Evolutionary conservation across 2,888 invertebrate genomes (phyloP).

Genomic region (Megamerina dolium): DNA sequence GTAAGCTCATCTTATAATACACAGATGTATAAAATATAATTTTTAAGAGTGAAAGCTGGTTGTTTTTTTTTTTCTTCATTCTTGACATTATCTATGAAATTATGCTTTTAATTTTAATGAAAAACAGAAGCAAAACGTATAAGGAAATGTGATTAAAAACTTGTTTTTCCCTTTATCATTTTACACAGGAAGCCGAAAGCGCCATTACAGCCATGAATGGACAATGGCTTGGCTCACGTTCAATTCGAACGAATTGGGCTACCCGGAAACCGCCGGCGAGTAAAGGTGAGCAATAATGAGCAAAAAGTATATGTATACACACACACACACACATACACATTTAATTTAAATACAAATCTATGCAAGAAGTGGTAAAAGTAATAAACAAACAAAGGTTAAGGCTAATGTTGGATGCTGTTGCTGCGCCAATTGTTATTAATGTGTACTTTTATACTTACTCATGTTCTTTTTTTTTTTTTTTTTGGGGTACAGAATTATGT

Average conservation of each 20-base stretch:
- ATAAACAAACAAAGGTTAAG: no score
- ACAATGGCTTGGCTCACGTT: conserved; percentile 95
- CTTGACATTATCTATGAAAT: background rate
- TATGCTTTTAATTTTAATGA: no score
- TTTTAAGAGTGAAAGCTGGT: no score
- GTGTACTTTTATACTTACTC: no score
- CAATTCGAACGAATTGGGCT: conserved; percentile 99
- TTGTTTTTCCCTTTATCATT: background rate
- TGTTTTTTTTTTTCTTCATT: background rate
- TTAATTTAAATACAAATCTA: background rate
- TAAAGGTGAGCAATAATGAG: conserved; percentile 60
- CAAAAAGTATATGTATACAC: background rate
- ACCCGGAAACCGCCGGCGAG: conserved; percentile 95
- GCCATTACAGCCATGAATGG: conserved; percentile 99
- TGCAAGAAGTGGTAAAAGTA: background rate
- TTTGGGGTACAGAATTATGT: no score
- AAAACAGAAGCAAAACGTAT: no score
- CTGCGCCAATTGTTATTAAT: no score
- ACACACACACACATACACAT: background rate
- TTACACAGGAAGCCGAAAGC: conserved; percentile 86
- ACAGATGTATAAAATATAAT: no score
- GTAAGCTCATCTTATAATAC: conserved; percentile 59
- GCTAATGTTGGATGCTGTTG: no score
- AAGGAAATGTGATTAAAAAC: background rate
- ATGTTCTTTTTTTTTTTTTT: no score